Conservation (phyloP, 2,797 vertebrate species). For the Spinus pinus region DNA sequence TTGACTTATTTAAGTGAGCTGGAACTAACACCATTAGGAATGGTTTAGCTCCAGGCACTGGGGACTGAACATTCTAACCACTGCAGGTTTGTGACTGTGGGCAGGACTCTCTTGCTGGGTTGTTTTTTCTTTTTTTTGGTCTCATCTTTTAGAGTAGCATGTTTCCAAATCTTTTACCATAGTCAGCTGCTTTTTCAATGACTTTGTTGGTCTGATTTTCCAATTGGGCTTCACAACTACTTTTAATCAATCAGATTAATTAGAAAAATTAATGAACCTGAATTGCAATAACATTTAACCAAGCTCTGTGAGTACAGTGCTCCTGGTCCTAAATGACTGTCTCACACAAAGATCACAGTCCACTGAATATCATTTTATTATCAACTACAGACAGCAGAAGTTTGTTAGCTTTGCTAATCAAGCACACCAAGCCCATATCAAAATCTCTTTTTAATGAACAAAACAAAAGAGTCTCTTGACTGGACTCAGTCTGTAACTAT, state of each 20-base stretch:
- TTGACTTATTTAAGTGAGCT: background rate
- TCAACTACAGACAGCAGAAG: background rate
- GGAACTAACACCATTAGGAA: background rate
- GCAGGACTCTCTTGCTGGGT: background rate
- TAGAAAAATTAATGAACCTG: constrained; percentile 34
- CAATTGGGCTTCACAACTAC: background rate
- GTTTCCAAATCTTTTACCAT: background rate
- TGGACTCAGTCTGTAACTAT: background rate
- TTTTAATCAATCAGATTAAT: constrained; percentile 53
- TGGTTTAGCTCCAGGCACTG: background rate
- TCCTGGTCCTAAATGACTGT: background rate
- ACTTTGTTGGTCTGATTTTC: background rate
- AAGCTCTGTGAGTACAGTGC: background rate
- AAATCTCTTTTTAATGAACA: constrained; percentile 37
- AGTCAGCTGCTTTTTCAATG: background rate
- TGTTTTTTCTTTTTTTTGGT: no score
- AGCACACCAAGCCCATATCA: background rate
- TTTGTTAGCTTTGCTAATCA: background rate
- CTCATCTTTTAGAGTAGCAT: background rate
- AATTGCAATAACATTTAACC: constrained; percentile 38
- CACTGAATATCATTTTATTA: constrained; percentile 47
- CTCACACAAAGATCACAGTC: constrained; percentile 13
- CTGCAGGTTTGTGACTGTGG: background rate
- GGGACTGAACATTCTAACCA: background rate
- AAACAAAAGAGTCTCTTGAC: background rate